Evolutionary conservation across 2,113 vertebrate genomes (phyloP).

Genomic region (Emydocephalus ijimae): DNA sequence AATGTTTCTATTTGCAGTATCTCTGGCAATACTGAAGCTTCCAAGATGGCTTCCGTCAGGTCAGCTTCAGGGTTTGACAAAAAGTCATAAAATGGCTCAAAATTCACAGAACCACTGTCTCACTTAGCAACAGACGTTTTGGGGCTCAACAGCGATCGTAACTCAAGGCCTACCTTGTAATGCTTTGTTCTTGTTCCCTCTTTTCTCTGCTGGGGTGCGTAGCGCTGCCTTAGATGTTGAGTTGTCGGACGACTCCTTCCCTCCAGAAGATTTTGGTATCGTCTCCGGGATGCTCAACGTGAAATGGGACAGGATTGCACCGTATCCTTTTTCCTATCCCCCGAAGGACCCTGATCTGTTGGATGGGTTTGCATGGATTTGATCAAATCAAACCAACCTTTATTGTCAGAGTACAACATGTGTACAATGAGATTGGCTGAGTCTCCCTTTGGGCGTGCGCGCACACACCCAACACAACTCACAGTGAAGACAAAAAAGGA

Average conservation of each 20-base stretch:
- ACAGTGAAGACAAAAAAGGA: too few species aligned
- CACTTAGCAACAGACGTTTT: background rate
- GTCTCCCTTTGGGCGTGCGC: too few species aligned
- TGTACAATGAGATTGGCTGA: too few species aligned
- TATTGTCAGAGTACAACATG: too few species aligned
- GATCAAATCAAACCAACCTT: background rate
- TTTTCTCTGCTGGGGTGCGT: background rate
- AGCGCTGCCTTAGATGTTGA: constrained; percentile 95
- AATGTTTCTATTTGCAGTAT: background rate
- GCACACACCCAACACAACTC: too few species aligned
- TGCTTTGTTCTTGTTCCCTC: background rate
- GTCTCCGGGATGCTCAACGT: constrained; percentile 95
- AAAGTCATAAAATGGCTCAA: background rate
- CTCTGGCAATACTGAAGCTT: too few species aligned
- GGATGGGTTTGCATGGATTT: background rate
- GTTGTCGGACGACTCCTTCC: constrained; percentile 93
- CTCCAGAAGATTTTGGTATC: constrained; percentile 93
- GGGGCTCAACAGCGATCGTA: too few species aligned
- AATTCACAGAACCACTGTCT: background rate
- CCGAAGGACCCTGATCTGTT: background rate
- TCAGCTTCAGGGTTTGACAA: too few species aligned
- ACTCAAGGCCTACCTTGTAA: too few species aligned
- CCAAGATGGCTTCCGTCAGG: too few species aligned
- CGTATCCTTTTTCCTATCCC: constrained; percentile 77
- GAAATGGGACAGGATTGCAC: constrained; percentile 96